These are phyloP conservation scores for Coluber constrictor DNA, from an alignment of 2,797 vertebrate species.

Conservation along the genomic window DNA sequence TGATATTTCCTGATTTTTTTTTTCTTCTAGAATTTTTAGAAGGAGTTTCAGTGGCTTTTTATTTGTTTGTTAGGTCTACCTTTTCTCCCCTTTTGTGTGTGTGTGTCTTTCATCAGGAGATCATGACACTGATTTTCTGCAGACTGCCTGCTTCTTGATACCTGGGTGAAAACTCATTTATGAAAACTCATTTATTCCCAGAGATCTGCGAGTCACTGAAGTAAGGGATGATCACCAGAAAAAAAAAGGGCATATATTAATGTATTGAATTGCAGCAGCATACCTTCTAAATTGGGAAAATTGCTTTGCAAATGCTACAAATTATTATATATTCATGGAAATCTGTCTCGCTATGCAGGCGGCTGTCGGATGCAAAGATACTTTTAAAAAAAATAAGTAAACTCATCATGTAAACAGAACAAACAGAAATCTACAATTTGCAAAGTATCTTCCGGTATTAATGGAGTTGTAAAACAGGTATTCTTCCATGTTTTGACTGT, in stretches of 20 bases:
- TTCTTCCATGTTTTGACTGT: neutral
- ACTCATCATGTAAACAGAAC: neutral
- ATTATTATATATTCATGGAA: neutral
- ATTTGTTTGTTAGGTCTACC: neutral
- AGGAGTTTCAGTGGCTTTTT: neutral
- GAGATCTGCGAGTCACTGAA: neutral
- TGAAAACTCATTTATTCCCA: neutral
- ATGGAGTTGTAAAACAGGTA: neutral
- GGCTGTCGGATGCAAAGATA: neutral
- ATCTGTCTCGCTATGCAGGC: neutral
- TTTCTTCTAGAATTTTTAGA: neutral
- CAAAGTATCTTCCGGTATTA: neutral
- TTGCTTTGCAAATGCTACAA: neutral
- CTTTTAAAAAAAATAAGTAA: neutral
- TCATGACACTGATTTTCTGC: neutral
- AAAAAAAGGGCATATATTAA: neutral
- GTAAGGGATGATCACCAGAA: neutral
- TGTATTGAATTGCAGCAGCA: neutral
- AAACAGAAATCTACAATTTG: neutral
- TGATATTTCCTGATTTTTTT: neutral
- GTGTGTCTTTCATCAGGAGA: neutral
- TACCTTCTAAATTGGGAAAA: neutral
- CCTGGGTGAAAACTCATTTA: neutral
- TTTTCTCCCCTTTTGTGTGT: neutral
- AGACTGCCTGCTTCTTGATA: neutral